phyloP scores from a whole-genome alignment of 2,888 invertebrate species.

The Palloptera scutellata region DNA sequence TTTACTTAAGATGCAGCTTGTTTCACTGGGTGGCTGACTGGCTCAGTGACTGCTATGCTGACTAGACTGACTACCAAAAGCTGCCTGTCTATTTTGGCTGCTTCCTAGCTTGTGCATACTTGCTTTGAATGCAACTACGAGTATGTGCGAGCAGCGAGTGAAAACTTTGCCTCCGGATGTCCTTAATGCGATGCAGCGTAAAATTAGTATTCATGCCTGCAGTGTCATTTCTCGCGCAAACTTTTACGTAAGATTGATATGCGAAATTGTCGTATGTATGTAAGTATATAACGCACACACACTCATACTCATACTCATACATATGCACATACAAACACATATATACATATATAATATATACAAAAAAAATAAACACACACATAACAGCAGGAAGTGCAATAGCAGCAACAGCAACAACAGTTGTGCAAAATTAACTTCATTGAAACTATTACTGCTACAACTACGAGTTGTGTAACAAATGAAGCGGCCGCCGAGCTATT shows the following conservation, averaged over 20 bases:
- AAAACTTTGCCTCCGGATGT: slow-evolving; percentile 22
- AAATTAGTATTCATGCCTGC: slow-evolving; percentile 62
- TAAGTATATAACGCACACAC: not conserved
- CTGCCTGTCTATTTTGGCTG: not conserved
- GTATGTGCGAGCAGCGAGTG: not conserved
- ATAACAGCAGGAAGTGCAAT: not conserved
- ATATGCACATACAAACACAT: not conserved
- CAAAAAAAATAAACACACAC: not conserved
- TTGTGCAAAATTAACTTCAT: slow-evolving; percentile 25
- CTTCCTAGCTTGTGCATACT: not conserved
- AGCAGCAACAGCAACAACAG: no score
- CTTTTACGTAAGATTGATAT: slow-evolving; percentile 40
- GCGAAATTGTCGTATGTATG: slow-evolving; percentile 18
- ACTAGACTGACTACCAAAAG: no score
- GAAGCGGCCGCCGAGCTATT: not conserved
- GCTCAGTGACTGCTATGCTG: no score
- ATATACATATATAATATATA: no score
- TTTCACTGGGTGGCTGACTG: no score
- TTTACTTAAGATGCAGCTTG: not conserved
- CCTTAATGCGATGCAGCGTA: slow-evolving; percentile 47
- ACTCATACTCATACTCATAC: slow-evolving; percentile 11
- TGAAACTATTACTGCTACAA: no score
- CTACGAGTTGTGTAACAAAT: slow-evolving; percentile 6
- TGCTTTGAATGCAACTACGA: slow-evolving; percentile 9
- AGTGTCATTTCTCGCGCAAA: slow-evolving; percentile 57